Evolutionary conservation across 2,888 invertebrate species (phyloP), one percentile per base, ranked within the genome.

Genomic region (Pseudolycoriella hygida): DNA sequence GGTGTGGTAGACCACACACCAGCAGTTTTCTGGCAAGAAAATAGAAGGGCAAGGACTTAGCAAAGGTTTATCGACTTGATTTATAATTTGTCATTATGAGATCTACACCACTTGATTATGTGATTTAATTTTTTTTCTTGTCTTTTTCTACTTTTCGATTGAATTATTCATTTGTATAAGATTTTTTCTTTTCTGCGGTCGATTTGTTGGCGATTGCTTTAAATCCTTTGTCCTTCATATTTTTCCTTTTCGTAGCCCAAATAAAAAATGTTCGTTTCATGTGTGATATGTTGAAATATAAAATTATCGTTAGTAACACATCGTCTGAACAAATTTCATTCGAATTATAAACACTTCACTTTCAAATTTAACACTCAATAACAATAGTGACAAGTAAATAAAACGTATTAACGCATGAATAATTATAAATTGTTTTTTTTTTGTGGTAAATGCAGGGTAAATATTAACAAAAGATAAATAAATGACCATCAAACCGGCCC

Each of bases 111-210:
- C 25, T 25, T 25, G 25, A 25, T 25, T 25, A 6, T 43, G 37
- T 47, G 17, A 30, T 25, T 43, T 17, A 47, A 32, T 48, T 46
- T 40, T 44, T 47, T 46, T 42, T 43, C 30, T 46, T 42, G 25
- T 46, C 31, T 42, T 46, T 46, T 43, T 41, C 30, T 47, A 43
- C 34, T 40, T 41, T 37, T 40, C 34, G 34, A 44, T 20, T 19
- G 32, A 19, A 17, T n/a, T 18, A 25, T n/a, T n/a, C 57, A 46
- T 53, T 53, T 64, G 64, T 59, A 64, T 58, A 14, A 64, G 64
- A 64, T 64, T 64, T 64, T 64, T 64, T 64, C 64, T 62, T 64
- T 63, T 61, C 60, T 60, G 56, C 64, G 64, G 62, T 62, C 48
- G 49, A 50, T 51, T 47, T 49, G 14, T 20, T 41, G 25, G 25